Evolutionary conservation across 2,797 vertebrate genomes (phyloP).

Genomic region (Notolepis coatsorum): DNA sequence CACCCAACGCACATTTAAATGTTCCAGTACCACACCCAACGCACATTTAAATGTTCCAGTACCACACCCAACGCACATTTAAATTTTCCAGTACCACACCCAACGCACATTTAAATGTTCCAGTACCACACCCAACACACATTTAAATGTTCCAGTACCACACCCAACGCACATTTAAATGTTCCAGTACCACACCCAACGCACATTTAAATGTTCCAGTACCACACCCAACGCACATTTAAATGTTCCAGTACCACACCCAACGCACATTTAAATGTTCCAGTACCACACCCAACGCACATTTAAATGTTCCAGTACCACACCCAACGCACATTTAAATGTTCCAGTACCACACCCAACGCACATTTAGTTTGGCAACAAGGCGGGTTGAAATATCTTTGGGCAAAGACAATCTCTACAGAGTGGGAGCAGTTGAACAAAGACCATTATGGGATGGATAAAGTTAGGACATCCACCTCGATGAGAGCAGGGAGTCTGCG

Average conservation of each 20-base stretch:
- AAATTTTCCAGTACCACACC: too few relatives aligned
- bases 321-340: not conserved
- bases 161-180: not conserved
- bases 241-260: too few relatives aligned
- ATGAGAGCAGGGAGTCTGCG: slow-evolving; percentile 18
- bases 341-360: not conserved
- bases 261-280: not conserved
- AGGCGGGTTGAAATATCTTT: not conserved
- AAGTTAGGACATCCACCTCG: slow-evolving; percentile 28
- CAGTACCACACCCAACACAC: too few relatives aligned
- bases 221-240: too few relatives aligned
- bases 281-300: too few relatives aligned
- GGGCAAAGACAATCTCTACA: not conserved
- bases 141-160: too few relatives aligned
- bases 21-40: too few relatives aligned
- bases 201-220: not conserved
- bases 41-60: not conserved
- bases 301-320: too few relatives aligned
- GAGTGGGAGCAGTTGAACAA: not conserved
- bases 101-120: not conserved
- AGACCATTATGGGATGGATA: slow-evolving; percentile 9
- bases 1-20: not conserved
- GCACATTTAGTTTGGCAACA: not conserved
- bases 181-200: too few relatives aligned
- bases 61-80: too few relatives aligned